A percentile compares a stretch with the other conserved stretches of the same genome.
Conservation (phyloP, 1,140 invertebrate genomes). For the Zaprionus kolodkinae region DNA sequence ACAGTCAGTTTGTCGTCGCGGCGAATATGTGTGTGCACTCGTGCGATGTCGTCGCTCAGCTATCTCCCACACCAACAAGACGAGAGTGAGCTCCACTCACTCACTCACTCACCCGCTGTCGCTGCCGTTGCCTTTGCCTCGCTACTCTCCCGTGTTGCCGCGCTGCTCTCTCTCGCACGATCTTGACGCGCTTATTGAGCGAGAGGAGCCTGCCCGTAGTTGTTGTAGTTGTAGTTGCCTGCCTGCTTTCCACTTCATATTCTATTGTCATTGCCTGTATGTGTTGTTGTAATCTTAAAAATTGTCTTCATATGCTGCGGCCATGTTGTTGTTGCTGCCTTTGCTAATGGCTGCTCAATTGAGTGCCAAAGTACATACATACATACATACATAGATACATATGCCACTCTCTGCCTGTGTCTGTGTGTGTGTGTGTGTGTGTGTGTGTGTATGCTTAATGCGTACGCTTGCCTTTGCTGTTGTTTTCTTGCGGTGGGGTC, state of each 20-base stretch:
- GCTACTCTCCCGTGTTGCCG: constrained; percentile 8
- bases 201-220: constrained; percentile 36
- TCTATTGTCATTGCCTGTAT: constrained; percentile 70
- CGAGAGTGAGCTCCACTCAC: constrained; percentile 32
- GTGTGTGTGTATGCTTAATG: constrained; percentile 14
- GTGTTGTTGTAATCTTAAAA: constrained; percentile 78
- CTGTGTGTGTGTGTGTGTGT: constrained; percentile 30
- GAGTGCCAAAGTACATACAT: constrained; percentile 75
- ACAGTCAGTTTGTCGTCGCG: constrained; percentile 1
- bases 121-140: not conserved
- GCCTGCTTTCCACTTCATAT: constrained; percentile 66
- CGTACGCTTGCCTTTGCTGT: constrained; percentile 20
- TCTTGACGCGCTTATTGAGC: constrained; percentile 42
- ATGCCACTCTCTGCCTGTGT: constrained; percentile 5
- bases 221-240: constrained; percentile 45
- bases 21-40: constrained; percentile 45
- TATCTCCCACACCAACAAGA: constrained; percentile 51
- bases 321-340: constrained; percentile 58
- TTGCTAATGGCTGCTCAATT: constrained; percentile 80
- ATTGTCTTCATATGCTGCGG: constrained; percentile 65
- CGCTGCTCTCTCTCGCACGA: constrained; percentile 6
- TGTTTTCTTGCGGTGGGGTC: constrained; percentile 51
- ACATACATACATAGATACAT: not conserved
- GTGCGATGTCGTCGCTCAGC: constrained; percentile 54
- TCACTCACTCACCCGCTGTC: constrained; percentile 1